Evolutionary conservation across 1,140 invertebrate genomes (phyloP).

Genomic region (Papilio aristodemus): DNA sequence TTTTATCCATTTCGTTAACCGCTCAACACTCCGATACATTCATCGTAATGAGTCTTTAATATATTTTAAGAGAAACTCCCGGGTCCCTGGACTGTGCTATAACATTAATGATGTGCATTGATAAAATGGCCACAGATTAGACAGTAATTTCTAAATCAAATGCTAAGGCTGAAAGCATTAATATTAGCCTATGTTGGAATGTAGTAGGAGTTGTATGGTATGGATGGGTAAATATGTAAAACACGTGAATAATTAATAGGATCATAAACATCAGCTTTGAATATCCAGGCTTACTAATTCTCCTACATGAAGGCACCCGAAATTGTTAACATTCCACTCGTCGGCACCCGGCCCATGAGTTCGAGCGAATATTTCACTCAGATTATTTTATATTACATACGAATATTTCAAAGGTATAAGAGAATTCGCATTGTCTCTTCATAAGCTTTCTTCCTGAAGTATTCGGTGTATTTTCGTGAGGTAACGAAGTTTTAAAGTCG

Average conservation of each 20-base stretch:
- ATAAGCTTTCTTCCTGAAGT: neutral
- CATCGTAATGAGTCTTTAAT: no score
- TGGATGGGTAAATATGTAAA: constrained; percentile 18
- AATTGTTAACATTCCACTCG: constrained; percentile 22
- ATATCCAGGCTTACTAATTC: constrained; percentile 22
- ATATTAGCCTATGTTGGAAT: neutral
- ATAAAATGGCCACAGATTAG: no score
- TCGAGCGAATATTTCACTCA: constrained; percentile 15
- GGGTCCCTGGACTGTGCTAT: no score
- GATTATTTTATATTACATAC: constrained; percentile 19
- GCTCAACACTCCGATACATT: no score
- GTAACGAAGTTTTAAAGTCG: constrained; percentile 11
- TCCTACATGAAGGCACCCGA: constrained; percentile 11
- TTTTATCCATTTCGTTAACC: no score
- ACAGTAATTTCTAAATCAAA: no score
- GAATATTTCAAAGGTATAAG: constrained; percentile 1
- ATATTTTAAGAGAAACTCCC: no score
- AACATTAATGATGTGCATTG: no score
- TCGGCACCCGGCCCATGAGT: neutral
- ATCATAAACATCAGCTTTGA: constrained; percentile 21
- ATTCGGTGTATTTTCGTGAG: neutral
- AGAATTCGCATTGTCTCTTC: constrained; percentile 9
- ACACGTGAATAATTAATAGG: constrained; percentile 9
- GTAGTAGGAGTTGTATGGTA: neutral
- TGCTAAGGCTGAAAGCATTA: no score